Evolutionary conservation across 2,797 vertebrate species (phyloP).

Genomic region (Paedocypris micromegethes): DNA sequence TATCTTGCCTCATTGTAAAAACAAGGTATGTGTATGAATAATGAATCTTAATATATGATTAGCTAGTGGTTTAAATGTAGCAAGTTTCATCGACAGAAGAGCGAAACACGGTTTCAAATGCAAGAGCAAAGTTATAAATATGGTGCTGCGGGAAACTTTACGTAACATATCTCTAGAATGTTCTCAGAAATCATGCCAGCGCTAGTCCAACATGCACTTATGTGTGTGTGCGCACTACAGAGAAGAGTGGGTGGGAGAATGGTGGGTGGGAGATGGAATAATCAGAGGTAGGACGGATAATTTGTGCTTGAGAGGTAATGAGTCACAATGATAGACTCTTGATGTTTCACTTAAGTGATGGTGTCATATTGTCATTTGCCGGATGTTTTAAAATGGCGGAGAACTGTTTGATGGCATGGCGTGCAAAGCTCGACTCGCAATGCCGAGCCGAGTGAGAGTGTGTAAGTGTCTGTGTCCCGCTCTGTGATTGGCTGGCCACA

Average conservation of each 20-base stretch:
- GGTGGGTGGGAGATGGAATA: background rate
- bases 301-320: constrained; percentile 6
- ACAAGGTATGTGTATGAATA: too few relatives aligned
- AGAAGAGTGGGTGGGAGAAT: constrained; percentile 10
- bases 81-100: background rate
- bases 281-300: background rate
- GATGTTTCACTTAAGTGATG: constrained; percentile 5
- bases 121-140: constrained; percentile 20
- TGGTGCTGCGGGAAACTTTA: constrained; percentile 16
- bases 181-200: constrained; percentile 5
- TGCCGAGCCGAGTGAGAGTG: too few relatives aligned
- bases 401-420: too few relatives aligned
- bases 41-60: background rate
- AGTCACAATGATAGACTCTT: constrained; percentile 18
- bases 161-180: constrained; percentile 14
- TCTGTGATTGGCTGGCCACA: too few relatives aligned
- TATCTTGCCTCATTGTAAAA: too few relatives aligned
- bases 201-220: constrained; percentile 17
- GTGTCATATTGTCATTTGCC: background rate
- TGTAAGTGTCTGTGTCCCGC: too few relatives aligned
- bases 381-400: background rate
- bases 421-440: too few relatives aligned
- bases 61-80: background rate
- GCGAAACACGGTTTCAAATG: background rate
- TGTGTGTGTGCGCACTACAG: constrained; percentile 9